Evolutionary conservation across 2,113 vertebrate genomes (phyloP), one percentile per base, ranked within the genome.

Genomic region (Apeltes quadracus): DNA sequence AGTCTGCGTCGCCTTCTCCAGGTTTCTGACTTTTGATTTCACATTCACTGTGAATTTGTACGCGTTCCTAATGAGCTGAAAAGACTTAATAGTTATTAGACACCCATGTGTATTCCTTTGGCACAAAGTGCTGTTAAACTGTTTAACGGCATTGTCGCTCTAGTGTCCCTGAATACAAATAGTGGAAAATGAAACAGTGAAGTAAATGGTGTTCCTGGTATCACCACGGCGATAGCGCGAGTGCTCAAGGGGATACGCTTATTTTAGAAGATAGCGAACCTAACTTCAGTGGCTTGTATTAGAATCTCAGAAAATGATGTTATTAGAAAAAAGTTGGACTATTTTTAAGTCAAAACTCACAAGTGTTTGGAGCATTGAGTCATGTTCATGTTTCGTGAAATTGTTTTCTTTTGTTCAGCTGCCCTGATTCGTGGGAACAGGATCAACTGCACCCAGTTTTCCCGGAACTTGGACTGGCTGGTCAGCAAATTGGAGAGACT

Each of bases 401-500:
- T 2, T 34, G 6, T 57, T 69, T 2, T 38, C n/a, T 1, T 48
- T 72, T 79, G 5, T 69, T 62, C 84, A 99, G 97, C 97, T 81
- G 93, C 96, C 75, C 94, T 98, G 62, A 99, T 99, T 90, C 94
- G 92, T 84, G 97, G 97, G 56, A 98, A 99, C 91, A 94, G 97
- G 89, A 97, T 94, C 87, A 99, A 99, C 59, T 99, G 97, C 57
- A 95, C 97, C 63, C 96, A 98, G 78, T 98, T 99, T 92, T 98
- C 97, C 62, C 93, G 94, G 70, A 98, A 97, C 64, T 92, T 99
- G 25, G 96, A 98, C 69, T 99, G 97, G 97, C 88, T 99, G 67
- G 95, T 99, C 91, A 98, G 96, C 91, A 99, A 99, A 94, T 87
- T 99, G 85, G 97, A 99, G 87, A 94, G 97, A 86, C 87, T 98